Base-by-base conservation (phyloP, 2,888 invertebrate genomes). In the Drosophila dives region DNA sequence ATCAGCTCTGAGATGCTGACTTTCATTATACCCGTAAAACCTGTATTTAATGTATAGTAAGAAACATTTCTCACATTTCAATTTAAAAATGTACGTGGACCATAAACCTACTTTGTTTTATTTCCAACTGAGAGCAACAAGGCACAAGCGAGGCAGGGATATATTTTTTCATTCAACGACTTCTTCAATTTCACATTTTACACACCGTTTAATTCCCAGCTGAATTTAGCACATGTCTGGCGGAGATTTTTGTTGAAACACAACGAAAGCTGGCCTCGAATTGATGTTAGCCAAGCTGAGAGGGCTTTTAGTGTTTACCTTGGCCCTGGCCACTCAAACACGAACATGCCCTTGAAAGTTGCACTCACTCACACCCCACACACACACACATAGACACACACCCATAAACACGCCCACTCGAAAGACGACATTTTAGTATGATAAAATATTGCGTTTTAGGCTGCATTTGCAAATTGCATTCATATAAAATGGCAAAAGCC, bases 241-340 rank as follows among this genome's bases (percentile, higher is more conserved):
- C 59, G 61, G 68, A 77, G 81, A 81, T 78, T 81, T 80, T n/a
- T 53, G 51, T 63, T 53, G 53, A 11, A 51, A 67, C 62, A 60
- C 54, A 54, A 26, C 26, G 53, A 53, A 60, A 48, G 36, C 62
- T 49, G 64, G 72, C 80, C 79, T 72, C 54, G 23, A n/a, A 29
- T 29, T 29, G 5, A 29, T 29, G 29, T 29, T 29, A 29, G 29
- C 29, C 29, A 29, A 29, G 38, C 11, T 42, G 64, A 49, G 70
- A 55, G 62, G 55, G 55, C 55, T 62, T 62, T 65, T 62, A 29
- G 29, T 71, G 65, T 77, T 77, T 73, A 66, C 82, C 70, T 81
- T 69, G 67, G 62, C 54, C 54, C 53, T 58, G 77, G 72, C 71
- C 83, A 82, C 90, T 89, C 77, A 85, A 89, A 87, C 77, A 85